Base-by-base conservation (phyloP, 1,140 invertebrate species). In the Streblospio benedicti region DNA sequence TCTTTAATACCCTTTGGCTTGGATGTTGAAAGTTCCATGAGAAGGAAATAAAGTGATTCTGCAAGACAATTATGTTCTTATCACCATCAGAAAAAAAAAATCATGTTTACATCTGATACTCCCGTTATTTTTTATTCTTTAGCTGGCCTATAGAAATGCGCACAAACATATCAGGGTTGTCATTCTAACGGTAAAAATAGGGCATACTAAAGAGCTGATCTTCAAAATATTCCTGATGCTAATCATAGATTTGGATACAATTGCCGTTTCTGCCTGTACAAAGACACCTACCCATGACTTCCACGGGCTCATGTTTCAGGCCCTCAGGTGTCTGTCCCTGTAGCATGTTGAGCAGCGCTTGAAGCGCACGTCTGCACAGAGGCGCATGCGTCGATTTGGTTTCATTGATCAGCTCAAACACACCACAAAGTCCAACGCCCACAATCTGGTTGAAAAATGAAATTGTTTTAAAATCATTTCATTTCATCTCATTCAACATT, bases 371-470 rank as follows among this genome's bases (percentile, higher is more conserved):
- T 38, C 87, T 87, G 81, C 93, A 96, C 55, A 97, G 81, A 41
- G 80, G 76, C 27, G 91, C 87, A 79, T 95, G 88, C 14, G 85
- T 82, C 56, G 81, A 81, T 56, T 88, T 81, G 60, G 91, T 91
- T 73, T 94, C 91, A 68, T 86, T 83, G 62, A 97, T 90, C 23
- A 97, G 79, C 67, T 93, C 87, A 80, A 96, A 95, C 4, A 96
- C 88, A 60, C 89, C 89, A 70, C 86, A 84, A 59, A 97, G 78
- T 2, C 93, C 93, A 63, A 96, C 85, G 52, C 90, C 88, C 68
- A 96, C 91, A 74, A 96, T 89, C 83, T 93, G 62, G 2, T 27
- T 20, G 16, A 6, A 31, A 49, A 50, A 12, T 1, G 16, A 6
- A 50, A 2, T 3, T 20, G 16, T 32, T 35, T 14, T 18, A 49